Evolutionary conservation across 2,888 invertebrate genomes (phyloP).

Genomic region (Seira ritae): DNA sequence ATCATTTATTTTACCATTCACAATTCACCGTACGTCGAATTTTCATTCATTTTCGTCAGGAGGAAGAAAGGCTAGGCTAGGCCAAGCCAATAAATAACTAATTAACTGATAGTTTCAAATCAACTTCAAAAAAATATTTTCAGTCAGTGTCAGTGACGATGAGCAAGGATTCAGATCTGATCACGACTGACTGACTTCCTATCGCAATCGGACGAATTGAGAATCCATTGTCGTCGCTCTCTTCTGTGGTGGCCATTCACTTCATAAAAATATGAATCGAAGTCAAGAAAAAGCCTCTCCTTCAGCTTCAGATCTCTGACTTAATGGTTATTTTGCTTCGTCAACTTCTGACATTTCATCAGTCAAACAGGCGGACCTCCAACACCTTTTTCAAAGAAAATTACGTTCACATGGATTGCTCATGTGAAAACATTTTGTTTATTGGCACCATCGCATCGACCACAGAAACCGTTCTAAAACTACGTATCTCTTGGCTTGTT

Average conservation of each 20-base stretch:
- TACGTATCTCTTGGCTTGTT: too few species aligned
- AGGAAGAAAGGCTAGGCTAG: constrained; percentile 11
- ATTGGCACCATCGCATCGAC: constrained; percentile 53
- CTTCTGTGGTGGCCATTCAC: constrained; percentile 41
- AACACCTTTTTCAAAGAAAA: constrained; percentile 63
- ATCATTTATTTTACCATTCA: constrained; percentile 37
- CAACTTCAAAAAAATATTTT: constrained; percentile 47
- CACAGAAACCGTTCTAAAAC: constrained; percentile 26
- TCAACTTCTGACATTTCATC: constrained; percentile 70
- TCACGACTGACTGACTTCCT: constrained; percentile 14
- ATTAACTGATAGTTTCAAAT: constrained; percentile 64
- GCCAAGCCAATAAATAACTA: constrained; percentile 49
- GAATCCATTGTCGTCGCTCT: not conserved
- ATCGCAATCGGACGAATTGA: constrained; percentile 16
- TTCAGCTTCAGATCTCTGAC: constrained; percentile 29
- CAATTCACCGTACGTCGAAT: too few species aligned
- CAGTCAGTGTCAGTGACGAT: too few species aligned
- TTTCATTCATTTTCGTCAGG: constrained; percentile 46
- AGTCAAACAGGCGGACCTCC: constrained; percentile 71
- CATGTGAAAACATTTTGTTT: constrained; percentile 48
- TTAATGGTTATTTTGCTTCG: constrained; percentile 53
- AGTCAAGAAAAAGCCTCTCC: too few species aligned
- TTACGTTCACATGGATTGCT: constrained; percentile 37
- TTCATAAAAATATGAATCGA: not conserved
- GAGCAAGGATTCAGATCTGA: not conserved